phyloP scores from a whole-genome alignment of 2,797 vertebrate genomes.

The Vireo griseus region DNA sequence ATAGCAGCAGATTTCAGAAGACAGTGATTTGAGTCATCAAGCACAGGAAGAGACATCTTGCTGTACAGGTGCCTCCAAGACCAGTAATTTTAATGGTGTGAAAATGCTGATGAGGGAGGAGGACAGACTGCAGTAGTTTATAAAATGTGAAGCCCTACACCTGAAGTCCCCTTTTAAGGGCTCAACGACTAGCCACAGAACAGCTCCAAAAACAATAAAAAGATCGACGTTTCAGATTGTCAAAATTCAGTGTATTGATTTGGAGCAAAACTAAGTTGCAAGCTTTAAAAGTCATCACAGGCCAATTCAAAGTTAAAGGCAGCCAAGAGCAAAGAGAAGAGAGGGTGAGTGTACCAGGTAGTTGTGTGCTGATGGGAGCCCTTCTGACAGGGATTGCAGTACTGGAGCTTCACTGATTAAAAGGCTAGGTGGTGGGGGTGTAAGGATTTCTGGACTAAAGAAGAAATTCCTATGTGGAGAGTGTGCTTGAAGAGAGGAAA shows the following conservation, averaged over 20 bases:
- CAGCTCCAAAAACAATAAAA: not conserved
- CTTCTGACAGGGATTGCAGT: not conserved
- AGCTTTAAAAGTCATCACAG: not conserved
- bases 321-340: not conserved
- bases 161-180: not conserved
- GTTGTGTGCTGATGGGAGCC: not conserved
- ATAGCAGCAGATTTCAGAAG: not conserved
- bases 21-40: not conserved
- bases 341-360: not conserved
- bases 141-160: not conserved
- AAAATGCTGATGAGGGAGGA: not conserved
- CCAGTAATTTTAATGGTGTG: not conserved
- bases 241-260: not conserved
- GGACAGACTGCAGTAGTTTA: not conserved
- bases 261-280: not conserved
- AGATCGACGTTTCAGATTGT: not conserved
- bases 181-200: not conserved
- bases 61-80: not conserved
- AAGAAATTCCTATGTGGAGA: not conserved
- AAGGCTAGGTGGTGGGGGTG: not conserved
- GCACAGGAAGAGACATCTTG: not conserved
- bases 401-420: not conserved
- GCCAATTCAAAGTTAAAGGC: not conserved
- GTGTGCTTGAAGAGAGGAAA: not conserved
- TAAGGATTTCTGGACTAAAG: not conserved